phyloP scores from a whole-genome alignment of 2,797 vertebrate species.

The Microctenopoma stevenorrisi region DNA sequence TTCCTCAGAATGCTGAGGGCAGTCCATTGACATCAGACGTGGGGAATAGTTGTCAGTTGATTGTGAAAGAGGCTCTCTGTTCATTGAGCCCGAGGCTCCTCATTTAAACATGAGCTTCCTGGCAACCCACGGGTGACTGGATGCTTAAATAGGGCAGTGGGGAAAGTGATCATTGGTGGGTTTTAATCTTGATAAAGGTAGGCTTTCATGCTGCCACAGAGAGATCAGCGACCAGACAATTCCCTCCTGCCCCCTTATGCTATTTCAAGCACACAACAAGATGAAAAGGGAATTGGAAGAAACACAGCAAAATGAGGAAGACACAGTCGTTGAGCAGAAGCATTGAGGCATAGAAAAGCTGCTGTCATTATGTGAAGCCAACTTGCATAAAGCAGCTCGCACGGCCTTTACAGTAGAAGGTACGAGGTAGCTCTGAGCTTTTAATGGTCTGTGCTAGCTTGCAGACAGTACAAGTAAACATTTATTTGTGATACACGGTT shows the following conservation, averaged over 20 bases:
- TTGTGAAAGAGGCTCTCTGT: conserved; percentile 82
- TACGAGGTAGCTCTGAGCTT: conserved; percentile 1
- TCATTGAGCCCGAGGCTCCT: conserved; percentile 76
- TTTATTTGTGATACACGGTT: neutral
- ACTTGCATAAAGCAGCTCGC: conserved; percentile 32
- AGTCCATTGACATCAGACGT: conserved; percentile 78
- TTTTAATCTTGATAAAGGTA: conserved; percentile 79
- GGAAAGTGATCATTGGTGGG: conserved; percentile 73
- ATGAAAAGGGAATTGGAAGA: conserved; percentile 53
- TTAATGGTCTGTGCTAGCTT: neutral
- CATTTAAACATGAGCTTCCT: conserved; percentile 83
- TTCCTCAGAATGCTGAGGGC: conserved; percentile 75
- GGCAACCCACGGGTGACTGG: conserved; percentile 71
- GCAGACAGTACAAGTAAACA: neutral
- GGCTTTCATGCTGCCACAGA: conserved; percentile 64
- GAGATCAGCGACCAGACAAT: conserved; percentile 50
- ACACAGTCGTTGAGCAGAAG: conserved; percentile 39
- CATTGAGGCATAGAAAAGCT: conserved; percentile 30
- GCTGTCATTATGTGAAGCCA: conserved; percentile 23
- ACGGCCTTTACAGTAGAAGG: conserved; percentile 22
- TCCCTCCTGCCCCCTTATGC: conserved; percentile 45
- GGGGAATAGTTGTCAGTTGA: conserved; percentile 79
- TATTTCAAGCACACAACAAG: conserved; percentile 56
- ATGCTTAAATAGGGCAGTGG: conserved; percentile 76
- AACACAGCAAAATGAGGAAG: conserved; percentile 59